Percentiles rank a stretch among this genome's conserved stretches.
Evolutionary conservation across 2,113 vertebrate genomes (phyloP).

Genomic region (Alosa alosa): DNA sequence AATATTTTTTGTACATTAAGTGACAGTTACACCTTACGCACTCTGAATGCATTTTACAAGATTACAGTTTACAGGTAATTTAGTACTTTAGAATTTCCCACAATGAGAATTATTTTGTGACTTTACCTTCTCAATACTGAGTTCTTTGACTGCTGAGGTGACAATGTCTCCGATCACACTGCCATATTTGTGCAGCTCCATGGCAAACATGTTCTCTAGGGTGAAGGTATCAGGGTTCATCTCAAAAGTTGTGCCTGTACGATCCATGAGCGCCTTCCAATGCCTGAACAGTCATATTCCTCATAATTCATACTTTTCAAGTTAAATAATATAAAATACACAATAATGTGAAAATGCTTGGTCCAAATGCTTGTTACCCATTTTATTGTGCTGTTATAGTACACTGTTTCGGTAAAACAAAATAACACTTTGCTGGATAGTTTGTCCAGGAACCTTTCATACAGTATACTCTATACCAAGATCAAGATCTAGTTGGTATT

Average conservation of each 20-base stretch:
- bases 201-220: constrained; percentile 93
- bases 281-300: constrained; percentile 71
- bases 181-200: constrained; percentile 85
- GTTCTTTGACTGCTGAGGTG: constrained; percentile 85
- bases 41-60: no score
- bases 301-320: background rate
- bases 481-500: no score
- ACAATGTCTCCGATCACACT: constrained; percentile 85
- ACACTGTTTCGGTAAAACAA: background rate
- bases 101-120: background rate
- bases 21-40: background rate
- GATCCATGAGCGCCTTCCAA: constrained; percentile 89
- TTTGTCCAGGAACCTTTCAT: no score
- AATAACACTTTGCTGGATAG: no score
- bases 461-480: no score
- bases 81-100: background rate
- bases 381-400: background rate
- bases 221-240: constrained; percentile 88
- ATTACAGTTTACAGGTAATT: background rate
- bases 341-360: background rate
- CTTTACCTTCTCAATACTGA: constrained; percentile 88
- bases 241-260: constrained; percentile 82
- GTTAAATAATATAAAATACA: background rate
- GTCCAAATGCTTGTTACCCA: background rate
- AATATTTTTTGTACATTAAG: background rate